Evolutionary conservation across 2,797 vertebrate species (phyloP).

Genomic region (Oreochromis grahami): DNA sequence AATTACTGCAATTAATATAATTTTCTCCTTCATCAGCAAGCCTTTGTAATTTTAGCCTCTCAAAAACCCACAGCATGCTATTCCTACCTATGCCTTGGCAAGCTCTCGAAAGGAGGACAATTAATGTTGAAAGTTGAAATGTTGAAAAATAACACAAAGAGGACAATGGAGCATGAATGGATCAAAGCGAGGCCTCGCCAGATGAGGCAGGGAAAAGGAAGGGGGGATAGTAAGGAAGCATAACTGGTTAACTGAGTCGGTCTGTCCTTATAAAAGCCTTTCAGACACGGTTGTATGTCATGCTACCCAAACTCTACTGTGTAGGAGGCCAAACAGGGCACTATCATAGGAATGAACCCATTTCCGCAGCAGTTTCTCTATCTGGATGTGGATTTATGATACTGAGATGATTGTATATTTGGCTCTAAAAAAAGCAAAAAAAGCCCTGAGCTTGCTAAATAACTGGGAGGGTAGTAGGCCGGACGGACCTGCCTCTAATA

Average conservation of each 20-base stretch:
- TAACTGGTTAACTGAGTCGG: not conserved
- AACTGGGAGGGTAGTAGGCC: not conserved
- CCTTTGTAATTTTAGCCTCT: constrained; percentile 37
- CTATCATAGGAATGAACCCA: not conserved
- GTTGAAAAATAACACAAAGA: constrained; percentile 35
- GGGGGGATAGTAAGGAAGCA: not conserved
- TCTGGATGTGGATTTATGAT: constrained; percentile 41
- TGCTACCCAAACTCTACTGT: not conserved
- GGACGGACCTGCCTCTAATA: constrained; percentile 1
- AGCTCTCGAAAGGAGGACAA: constrained; percentile 13
- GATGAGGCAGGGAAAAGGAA: not conserved
- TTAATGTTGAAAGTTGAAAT: constrained; percentile 38
- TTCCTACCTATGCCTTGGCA: not conserved
- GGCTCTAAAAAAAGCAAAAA: not conserved
- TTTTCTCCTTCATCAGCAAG: constrained; percentile 37
- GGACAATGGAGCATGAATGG: constrained; percentile 34
- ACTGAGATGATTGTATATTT: constrained; percentile 32
- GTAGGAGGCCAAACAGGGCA: not conserved
- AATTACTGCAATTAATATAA: constrained; percentile 36
- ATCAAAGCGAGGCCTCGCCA: constrained; percentile 28
- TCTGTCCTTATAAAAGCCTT: constrained; percentile 14
- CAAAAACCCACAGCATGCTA: constrained; percentile 8
- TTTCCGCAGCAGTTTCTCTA: constrained; percentile 7
- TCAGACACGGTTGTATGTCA: constrained; percentile 20
- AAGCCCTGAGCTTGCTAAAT: constrained; percentile 26